phyloP scores from a whole-genome alignment of 2,888 invertebrate species.

The Globia sparganii region DNA sequence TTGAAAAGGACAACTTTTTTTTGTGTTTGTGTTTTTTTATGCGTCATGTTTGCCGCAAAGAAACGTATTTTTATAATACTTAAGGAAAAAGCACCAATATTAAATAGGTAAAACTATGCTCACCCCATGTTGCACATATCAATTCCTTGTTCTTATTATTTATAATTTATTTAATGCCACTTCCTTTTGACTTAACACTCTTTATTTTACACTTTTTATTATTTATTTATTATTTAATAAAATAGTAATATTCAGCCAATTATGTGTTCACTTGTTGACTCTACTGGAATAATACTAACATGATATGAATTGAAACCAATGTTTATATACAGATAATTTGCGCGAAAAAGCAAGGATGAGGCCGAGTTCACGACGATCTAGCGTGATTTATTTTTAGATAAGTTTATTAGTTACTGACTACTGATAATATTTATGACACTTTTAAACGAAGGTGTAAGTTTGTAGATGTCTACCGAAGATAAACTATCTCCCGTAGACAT shows the following conservation, averaged over 20 bases:
- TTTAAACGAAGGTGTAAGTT: neutral
- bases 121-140: constrained; percentile 39
- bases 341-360: neutral
- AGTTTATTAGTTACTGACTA: neutral
- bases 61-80: no score
- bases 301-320: neutral
- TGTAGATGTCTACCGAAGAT: neutral
- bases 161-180: neutral
- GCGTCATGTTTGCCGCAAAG: no score
- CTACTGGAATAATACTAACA: constrained; percentile 5
- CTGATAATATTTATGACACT: constrained; percentile 14
- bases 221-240: neutral
- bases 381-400: constrained; percentile 17
- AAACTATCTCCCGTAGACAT: neutral
- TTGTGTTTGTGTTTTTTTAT: no score
- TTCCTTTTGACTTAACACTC: neutral
- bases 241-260: neutral
- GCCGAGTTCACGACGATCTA: constrained; percentile 37
- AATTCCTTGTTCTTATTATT: neutral
- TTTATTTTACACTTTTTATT: neutral
- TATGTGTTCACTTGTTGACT: neutral
- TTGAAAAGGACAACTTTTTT: neutral
- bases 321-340: constrained; percentile 30
- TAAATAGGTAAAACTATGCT: neutral
- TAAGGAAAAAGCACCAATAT: neutral